Evolutionary conservation across 1,140 invertebrate genomes (phyloP).

Genomic region (Ips nitidus): DNA sequence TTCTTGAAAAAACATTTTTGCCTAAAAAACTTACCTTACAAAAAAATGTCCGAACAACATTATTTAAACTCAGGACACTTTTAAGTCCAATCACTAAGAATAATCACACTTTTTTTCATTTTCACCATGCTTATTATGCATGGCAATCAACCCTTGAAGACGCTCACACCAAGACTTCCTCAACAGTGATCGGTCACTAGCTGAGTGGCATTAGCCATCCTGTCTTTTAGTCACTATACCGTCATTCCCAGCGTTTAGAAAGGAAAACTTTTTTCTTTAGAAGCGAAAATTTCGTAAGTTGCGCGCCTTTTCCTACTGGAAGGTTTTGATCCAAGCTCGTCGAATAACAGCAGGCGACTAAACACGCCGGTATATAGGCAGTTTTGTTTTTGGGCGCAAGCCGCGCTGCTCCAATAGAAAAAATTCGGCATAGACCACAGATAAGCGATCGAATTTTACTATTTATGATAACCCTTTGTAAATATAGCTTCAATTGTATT

Average conservation of each 20-base stretch:
- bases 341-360: constrained; percentile 44
- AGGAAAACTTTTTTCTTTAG: too few species aligned
- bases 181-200: too few species aligned
- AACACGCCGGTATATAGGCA: constrained; percentile 27
- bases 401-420: constrained; percentile 33
- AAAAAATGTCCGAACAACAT: constrained; percentile 24
- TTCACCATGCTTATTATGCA: not conserved
- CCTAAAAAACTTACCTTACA: constrained; percentile 8
- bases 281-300: too few species aligned
- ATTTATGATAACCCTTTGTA: constrained; percentile 26
- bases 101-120: not conserved
- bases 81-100: constrained; percentile 21
- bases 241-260: too few species aligned
- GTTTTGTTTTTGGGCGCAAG: constrained; percentile 19
- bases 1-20: too few species aligned
- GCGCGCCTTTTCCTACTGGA: constrained; percentile 19
- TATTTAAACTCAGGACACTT: constrained; percentile 6
- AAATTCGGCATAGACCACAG: constrained; percentile 13
- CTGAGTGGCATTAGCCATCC: too few species aligned
- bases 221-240: too few species aligned
- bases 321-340: constrained; percentile 35
- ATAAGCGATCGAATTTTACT: constrained; percentile 13
- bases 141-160: too few species aligned
- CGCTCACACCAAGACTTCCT: too few species aligned
- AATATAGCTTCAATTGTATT: not conserved